Percentiles rank a stretch among this genome's conserved stretches.
Evolutionary conservation across 64 coral and sea anemone species (phyloP).

Genomic region (Montipora foliosa): DNA sequence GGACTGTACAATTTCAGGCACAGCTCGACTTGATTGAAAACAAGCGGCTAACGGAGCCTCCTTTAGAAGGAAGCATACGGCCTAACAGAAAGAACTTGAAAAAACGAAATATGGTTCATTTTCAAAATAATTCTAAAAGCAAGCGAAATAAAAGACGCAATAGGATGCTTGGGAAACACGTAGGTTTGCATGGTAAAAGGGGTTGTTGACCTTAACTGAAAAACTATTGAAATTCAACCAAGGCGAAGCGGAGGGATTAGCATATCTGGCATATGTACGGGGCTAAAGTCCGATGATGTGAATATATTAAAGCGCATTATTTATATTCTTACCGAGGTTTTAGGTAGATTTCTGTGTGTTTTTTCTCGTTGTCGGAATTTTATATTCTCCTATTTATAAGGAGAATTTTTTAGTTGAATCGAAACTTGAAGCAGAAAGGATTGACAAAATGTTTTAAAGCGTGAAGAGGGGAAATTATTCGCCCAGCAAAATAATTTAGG

Average conservation of each 20-base stretch:
- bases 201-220: constrained; percentile 58
- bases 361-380: not conserved
- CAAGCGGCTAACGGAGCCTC: constrained; percentile 69
- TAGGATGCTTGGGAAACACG: constrained; percentile 93
- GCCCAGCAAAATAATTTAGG: constrained; percentile 63
- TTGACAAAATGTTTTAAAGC: not conserved
- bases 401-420: constrained; percentile 17
- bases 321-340: constrained; percentile 41
- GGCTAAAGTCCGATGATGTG: constrained; percentile 67
- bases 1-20: constrained; percentile 84
- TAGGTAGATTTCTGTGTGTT: not conserved
- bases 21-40: constrained; percentile 87
- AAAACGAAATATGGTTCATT: constrained; percentile 88
- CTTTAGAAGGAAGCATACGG: constrained; percentile 51
- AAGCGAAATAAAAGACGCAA: constrained; percentile 90
- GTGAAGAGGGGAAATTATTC: not conserved
- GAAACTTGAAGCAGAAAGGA: constrained; percentile 6
- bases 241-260: not conserved
- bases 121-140: constrained; percentile 79
- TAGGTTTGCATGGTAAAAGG: constrained; percentile 89
- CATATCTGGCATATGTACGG: not conserved
- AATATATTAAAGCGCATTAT: constrained; percentile 18
- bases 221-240: not conserved
- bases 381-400: not conserved
- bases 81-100: constrained; percentile 84